Base-by-base conservation (phyloP, 2,113 vertebrate species). In the Dasypus novemcinctus region DNA sequence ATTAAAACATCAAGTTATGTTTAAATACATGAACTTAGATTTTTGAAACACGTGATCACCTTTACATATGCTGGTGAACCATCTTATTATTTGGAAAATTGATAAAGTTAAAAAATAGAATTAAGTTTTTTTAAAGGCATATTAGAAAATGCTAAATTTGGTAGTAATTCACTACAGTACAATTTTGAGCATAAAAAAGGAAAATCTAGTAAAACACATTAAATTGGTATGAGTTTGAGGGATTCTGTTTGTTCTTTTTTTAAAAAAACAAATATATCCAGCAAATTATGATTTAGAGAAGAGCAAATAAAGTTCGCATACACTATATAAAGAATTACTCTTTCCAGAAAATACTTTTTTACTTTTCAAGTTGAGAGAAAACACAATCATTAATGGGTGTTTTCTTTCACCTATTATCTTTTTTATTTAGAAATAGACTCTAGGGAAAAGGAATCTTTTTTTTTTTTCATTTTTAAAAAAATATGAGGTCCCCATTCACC, bases 291-390 rank as follows among this genome's bases (percentile, higher is more conserved):
- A 68, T 83, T 90, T 93, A 80, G 82, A 94, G 78, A 96, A 97
- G 97, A 95, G 63, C 0, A 87, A 95, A 69, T 54, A 87, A 93
- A 61, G 93, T 91, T 89, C 79, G 75, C 87, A 87, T 75, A 79
- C 87, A 90, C 69, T 46, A 38, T 88, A 89, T 91, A 84, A 38
- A 69, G 4, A 90, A 96, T 91, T 83, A 94, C 93, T 97, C 89
- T 98, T 97, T 90, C 94, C 41, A 78, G 80, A 78, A 93, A 89
- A 15, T 31, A 49, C 33, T 18, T 96, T 97, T 97, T 96, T 96
- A 81, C 81, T 96, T 90, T 90, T 90, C 41, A n/a, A 68, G n/a
- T 84, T 91, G 87, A 20, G 43, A 81, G 4, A 79, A 92, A 90
- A 52, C 49, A 61, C 23, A 33, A 68, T 88, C 59, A 87, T 90